Evolutionary conservation across 1,140 invertebrate genomes (phyloP).

Genomic region (Ceratosolen solmsi): DNA sequence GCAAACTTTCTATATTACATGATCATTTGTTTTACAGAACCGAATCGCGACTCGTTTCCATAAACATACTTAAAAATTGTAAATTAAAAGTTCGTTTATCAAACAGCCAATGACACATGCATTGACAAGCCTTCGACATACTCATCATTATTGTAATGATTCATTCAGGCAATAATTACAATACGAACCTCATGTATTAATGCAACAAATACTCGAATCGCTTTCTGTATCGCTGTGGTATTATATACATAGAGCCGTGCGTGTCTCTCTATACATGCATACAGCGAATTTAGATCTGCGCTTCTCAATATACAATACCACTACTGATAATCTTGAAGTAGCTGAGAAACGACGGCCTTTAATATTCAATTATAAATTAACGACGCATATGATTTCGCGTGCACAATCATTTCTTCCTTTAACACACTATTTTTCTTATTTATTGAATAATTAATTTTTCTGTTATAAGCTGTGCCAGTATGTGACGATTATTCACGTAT

Average conservation of each 20-base stretch:
- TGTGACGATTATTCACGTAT: neutral
- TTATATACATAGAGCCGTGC: too few species aligned
- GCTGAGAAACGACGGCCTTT: neutral
- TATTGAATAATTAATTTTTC: too few species aligned
- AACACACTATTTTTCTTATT: too few species aligned
- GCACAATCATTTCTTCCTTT: conserved; percentile 3
- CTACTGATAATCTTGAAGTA: neutral
- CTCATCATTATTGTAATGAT: neutral
- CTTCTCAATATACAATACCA: too few species aligned
- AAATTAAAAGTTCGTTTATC: neutral
- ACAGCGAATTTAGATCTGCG: too few species aligned
- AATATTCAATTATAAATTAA: conserved; percentile 8
- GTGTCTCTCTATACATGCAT: too few species aligned
- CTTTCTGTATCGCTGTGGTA: neutral
- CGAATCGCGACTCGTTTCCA: too few species aligned
- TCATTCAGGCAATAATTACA: neutral
- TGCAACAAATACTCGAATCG: neutral
- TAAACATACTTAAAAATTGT: too few species aligned
- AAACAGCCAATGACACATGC: neutral
- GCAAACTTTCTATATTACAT: too few species aligned
- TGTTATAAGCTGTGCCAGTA: neutral
- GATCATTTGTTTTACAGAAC: too few species aligned
- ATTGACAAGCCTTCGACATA: neutral
- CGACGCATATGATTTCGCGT: neutral
- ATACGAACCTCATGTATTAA: too few species aligned